A percentile compares a stretch with the other conserved stretches of the same genome.
phyloP scores from a whole-genome alignment of 2,113 vertebrate genomes.

The Hipposideros armiger region DNA sequence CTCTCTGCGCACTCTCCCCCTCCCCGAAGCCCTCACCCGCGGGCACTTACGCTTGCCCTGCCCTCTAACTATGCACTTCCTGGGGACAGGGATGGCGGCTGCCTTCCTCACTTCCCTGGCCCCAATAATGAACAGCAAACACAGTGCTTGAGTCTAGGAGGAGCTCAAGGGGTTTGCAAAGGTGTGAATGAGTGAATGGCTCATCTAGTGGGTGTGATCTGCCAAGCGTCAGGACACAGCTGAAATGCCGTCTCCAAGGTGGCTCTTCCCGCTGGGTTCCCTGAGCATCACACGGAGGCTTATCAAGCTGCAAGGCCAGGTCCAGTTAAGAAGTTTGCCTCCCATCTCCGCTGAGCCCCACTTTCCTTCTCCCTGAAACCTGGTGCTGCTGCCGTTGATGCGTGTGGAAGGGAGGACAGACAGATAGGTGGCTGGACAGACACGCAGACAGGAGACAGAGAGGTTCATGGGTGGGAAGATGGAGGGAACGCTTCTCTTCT shows the following conservation, averaged over 20 bases:
- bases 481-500: background rate
- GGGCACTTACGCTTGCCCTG: fast-evolving
- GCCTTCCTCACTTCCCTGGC: background rate
- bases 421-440: background rate
- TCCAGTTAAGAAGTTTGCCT: background rate
- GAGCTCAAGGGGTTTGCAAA: background rate
- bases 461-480: background rate
- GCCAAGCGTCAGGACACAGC: fast-evolving
- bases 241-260: fast-evolving
- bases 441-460: background rate
- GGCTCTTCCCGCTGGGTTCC: background rate
- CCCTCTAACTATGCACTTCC: background rate
- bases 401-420: background rate
- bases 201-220: fast-evolving
- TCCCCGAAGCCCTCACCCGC: background rate
- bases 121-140: background rate
- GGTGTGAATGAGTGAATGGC: fast-evolving
- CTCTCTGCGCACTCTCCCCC: background rate
- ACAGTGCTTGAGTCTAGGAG: fast-evolving
- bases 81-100: fast-evolving
- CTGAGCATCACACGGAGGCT: fast-evolving
- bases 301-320: fast-evolving
- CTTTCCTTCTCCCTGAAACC: background rate
- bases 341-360: background rate
- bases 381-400: fast-evolving